Conservation (phyloP, 2,797 vertebrate genomes). For the Alca torda region DNA sequence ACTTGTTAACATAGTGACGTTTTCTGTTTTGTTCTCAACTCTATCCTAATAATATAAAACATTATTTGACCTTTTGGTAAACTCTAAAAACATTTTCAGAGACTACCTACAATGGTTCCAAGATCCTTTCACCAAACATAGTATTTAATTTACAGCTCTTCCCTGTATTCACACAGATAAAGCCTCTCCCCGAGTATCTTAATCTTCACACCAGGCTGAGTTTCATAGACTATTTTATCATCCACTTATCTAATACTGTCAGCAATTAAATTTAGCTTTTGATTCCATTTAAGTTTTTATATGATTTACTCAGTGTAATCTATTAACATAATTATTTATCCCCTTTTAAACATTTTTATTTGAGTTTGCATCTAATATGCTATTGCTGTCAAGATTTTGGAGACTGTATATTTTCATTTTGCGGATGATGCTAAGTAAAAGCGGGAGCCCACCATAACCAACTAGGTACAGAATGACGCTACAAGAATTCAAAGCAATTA, state of each 20-base stretch:
- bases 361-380: accelerated
- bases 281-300: neutral
- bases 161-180: neutral
- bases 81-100: neutral
- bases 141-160: neutral
- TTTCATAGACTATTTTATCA: neutral
- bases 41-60: neutral
- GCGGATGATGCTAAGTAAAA: neutral
- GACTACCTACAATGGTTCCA: neutral
- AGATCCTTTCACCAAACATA: neutral
- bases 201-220: neutral
- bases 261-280: neutral
- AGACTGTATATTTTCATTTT: neutral
- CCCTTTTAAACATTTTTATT: neutral
- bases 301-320: neutral
- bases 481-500: neutral
- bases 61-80: neutral
- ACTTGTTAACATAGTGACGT: neutral
- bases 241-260: neutral
- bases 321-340: neutral
- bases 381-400: neutral
- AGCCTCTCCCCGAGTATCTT: accelerated
- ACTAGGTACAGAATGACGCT: neutral
- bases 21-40: neutral
- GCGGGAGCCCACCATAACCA: neutral